A percentile compares a stretch with the other conserved stretches of the same genome.
Evolutionary conservation across 2,888 invertebrate genomes (phyloP).

Genomic region (Drosophila nr. medialis): DNA sequence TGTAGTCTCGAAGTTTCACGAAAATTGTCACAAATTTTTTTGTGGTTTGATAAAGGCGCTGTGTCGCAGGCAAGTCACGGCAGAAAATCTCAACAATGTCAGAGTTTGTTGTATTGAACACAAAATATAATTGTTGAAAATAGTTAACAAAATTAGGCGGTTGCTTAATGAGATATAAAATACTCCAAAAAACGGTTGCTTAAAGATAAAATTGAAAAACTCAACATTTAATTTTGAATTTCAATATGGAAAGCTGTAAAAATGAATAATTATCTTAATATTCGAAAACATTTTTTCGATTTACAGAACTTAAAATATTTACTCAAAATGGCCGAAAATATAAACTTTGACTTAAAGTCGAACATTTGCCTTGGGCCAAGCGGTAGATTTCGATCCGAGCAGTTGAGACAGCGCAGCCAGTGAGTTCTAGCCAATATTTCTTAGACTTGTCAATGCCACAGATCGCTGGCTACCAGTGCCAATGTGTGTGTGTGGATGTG

Average conservation of each 20-base stretch:
- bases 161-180: background rate
- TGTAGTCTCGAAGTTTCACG: background rate
- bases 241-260: background rate
- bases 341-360: background rate
- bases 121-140: background rate
- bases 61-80: background rate
- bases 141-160: background rate
- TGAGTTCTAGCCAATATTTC: slow-evolving; percentile 8
- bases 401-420: background rate
- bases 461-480: slow-evolving; percentile 56
- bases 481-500: slow-evolving; percentile 35
- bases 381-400: background rate
- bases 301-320: background rate
- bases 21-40: slow-evolving; percentile 1
- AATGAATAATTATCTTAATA: background rate
- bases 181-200: background rate
- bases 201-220: background rate
- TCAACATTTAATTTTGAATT: background rate
- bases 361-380: background rate
- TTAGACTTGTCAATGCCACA: slow-evolving; percentile 41
- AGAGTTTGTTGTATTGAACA: background rate
- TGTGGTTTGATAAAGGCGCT: background rate
- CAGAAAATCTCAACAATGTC: background rate
- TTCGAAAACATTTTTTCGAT: background rate
- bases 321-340: background rate